These are phyloP conservation scores for Cynaeus angustus DNA, from an alignment of 2,888 invertebrate species.

Conservation along the genomic window DNA sequence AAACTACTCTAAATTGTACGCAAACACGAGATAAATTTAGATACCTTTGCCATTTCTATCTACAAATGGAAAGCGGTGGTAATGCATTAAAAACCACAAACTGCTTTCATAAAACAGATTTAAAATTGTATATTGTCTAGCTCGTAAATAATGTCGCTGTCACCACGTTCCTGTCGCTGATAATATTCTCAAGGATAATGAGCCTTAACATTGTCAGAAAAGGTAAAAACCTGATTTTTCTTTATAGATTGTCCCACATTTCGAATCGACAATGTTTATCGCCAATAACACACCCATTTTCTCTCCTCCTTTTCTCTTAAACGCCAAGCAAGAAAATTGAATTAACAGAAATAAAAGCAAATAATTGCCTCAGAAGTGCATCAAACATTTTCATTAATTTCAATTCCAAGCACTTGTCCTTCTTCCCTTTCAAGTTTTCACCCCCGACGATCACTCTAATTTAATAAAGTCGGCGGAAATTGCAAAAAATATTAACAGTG, in stretches of 20 bases:
- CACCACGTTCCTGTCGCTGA: not conserved
- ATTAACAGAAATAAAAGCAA: not conserved
- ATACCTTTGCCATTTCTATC: too few species aligned
- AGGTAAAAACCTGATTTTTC: slow-evolving; percentile 8
- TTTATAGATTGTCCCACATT: not conserved
- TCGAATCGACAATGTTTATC: not conserved
- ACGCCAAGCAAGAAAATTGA: too few species aligned
- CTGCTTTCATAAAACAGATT: too few species aligned
- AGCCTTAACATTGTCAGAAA: not conserved
- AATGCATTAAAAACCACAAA: too few species aligned
- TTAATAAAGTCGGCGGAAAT: not conserved
- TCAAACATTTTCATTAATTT: slow-evolving; percentile 5
- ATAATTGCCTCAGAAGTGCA: not conserved
- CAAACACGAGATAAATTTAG: too few species aligned
- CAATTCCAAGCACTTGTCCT: not conserved
- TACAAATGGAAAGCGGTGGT: too few species aligned
- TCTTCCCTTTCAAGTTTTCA: too few species aligned
- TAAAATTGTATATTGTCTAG: too few species aligned
- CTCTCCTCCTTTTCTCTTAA: not conserved
- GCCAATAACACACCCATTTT: not conserved
- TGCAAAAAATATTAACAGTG: slow-evolving; percentile 8
- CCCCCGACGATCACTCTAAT: not conserved
- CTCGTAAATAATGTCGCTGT: too few species aligned
- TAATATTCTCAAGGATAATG: slow-evolving; percentile 3
- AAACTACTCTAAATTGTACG: too few species aligned